Evolutionary conservation across 2,888 invertebrate species (phyloP).

Genomic region (Molanna angustata): DNA sequence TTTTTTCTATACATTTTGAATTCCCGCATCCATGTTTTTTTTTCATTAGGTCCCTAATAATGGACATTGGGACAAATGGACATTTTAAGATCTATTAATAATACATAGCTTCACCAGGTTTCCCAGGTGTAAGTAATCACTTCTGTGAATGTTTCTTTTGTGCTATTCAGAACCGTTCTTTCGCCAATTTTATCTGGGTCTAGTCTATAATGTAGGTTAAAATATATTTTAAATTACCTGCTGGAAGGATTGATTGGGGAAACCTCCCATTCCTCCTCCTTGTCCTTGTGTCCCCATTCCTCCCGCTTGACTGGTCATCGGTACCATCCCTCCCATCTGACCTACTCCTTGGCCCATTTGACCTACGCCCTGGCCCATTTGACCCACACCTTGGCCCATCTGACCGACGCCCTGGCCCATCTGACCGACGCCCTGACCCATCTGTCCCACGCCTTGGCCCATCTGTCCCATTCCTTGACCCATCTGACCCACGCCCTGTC

Average conservation of each 20-base stretch:
- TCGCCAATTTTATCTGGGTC: no score
- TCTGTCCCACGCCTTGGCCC: slow-evolving; percentile 50
- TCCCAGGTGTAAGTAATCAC: no score
- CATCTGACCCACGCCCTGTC: slow-evolving; percentile 50
- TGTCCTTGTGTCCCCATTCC: slow-evolving; percentile 34
- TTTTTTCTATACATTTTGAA: no score
- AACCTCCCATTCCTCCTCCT: slow-evolving; percentile 49
- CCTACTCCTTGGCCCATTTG: slow-evolving; percentile 56
- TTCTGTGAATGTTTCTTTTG: no score
- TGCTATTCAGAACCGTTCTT: no score
- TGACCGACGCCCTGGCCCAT: slow-evolving; percentile 54
- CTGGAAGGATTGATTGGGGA: slow-evolving; percentile 55
- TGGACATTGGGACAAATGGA: no score
- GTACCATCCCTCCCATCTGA: slow-evolving; percentile 47
- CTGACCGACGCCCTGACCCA: slow-evolving; percentile 53
- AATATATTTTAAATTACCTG: slow-evolving; percentile 39
- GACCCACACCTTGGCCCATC: slow-evolving; percentile 44
- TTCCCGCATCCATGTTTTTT: no score
- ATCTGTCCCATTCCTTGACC: slow-evolving; percentile 50
- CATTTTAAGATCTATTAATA: no score
- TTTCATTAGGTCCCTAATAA: no score
- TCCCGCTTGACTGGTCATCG: slow-evolving; percentile 32
- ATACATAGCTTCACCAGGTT: no score
- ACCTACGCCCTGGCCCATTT: slow-evolving; percentile 46
- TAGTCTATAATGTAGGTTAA: background rate